phyloP scores from a whole-genome alignment of 2,888 invertebrate species.

The Melinaea menophilus region DNA sequence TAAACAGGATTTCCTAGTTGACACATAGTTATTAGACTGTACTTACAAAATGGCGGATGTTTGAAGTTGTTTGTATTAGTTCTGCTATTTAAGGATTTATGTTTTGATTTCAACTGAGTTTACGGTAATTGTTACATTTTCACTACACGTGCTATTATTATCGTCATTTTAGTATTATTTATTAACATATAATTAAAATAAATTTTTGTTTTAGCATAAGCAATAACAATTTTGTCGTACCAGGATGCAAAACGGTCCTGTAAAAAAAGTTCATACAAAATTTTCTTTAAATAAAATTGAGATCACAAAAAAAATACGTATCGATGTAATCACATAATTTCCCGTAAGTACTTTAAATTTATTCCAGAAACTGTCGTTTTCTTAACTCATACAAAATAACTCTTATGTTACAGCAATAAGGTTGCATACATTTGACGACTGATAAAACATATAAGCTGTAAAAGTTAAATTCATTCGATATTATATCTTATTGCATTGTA shows the following conservation, averaged over 20 bases:
- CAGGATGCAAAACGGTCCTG: not conserved
- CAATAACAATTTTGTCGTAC: not conserved
- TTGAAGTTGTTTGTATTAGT: no score
- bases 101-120: slow-evolving; percentile 2
- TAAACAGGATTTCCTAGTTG: no score
- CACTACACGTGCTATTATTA: not conserved
- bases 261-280: not conserved
- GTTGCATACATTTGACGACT: not conserved
- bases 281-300: not conserved
- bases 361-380: slow-evolving; percentile 2
- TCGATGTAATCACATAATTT: not conserved
- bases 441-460: not conserved
- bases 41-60: no score
- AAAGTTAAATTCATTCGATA: slow-evolving; percentile 8
- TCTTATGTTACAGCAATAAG: slow-evolving; percentile 1
- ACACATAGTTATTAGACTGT: no score
- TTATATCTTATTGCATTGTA: slow-evolving; percentile 7
- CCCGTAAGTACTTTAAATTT: not conserved
- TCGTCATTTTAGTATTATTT: not conserved
- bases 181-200: not conserved
- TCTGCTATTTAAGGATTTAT: not conserved
- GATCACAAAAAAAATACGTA: not conserved
- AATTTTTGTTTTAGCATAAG: not conserved
- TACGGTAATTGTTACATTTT: not conserved
- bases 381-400: not conserved